Base-by-base conservation (phyloP, 2,797 vertebrate genomes). In the Avahi laniger region DNA sequence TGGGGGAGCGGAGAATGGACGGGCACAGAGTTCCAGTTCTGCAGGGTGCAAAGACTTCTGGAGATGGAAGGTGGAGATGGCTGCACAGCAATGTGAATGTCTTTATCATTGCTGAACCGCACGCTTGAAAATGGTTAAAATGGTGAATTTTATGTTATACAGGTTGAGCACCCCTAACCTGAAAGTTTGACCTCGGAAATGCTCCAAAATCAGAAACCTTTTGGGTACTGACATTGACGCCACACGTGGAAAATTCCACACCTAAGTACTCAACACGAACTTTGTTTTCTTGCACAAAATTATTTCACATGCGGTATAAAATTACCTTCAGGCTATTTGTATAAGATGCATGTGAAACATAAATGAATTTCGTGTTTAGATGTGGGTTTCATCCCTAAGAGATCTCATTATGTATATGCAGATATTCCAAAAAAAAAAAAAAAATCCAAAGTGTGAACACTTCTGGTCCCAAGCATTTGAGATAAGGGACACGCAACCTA, bases 71-170 rank as follows among this genome's bases (percentile, higher is more conserved):
- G 50, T 0, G 15, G 50, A 12, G 24, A 43, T 12, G 59, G 20
- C 33, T 4, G 30, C 18, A 22, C 10, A 30, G 0, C 8, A 0
- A 0, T 6, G 11, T 17, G 2, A 6, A 38, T 10, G 28, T 33
- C 12, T 52, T 28, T 59, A 18, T 38, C 54, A 1, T 38, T 28
- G 20, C 18, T n/a, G 35, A 50, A 24, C 10, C 22, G 0, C 24
- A 6, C 9, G 9, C 24, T 83, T 43, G 7, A 61, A 57, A 65
- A 20, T n/a, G 65, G 30, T 8, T n/a, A 14, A 54, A 26, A 6
- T 33, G 38, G 22, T 26, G 22, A 43, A 41, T 50, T 70, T 67
- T 33, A 33, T 33, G 17, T 57, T n/a, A 24, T 1, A 3, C 35
- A 15, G 35, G 13, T 26, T 38, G 7, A 79, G 24, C 13, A 54